Evolutionary conservation across 2,797 vertebrate species (phyloP).

Genomic region (Coluber constrictor): DNA sequence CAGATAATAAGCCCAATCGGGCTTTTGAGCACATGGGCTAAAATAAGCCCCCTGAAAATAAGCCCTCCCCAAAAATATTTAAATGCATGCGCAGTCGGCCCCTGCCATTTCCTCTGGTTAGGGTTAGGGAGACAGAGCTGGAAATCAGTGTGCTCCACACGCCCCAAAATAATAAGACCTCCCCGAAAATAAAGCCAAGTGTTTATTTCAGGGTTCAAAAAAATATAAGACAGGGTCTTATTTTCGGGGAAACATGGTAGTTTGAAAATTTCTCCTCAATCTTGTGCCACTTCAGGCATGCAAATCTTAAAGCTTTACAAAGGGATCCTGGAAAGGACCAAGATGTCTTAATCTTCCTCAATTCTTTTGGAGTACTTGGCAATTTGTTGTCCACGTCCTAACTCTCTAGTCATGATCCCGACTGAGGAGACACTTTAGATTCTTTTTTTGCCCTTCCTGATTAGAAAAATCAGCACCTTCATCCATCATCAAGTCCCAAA

Average conservation of each 20-base stretch:
- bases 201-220: too few relatives aligned
- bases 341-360: not conserved
- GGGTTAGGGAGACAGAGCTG: too few relatives aligned
- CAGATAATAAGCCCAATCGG: too few relatives aligned
- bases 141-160: too few relatives aligned
- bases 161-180: too few relatives aligned
- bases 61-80: too few relatives aligned
- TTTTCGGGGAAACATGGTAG: not conserved
- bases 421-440: not conserved
- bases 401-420: not conserved
- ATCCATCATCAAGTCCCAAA: not conserved
- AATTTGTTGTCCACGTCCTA: not conserved
- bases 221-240: too few relatives aligned
- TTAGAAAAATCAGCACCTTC: not conserved
- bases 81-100: too few relatives aligned
- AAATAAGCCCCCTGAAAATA: too few relatives aligned
- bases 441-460: not conserved
- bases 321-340: not conserved
- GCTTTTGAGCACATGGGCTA: too few relatives aligned
- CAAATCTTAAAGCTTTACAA: not conserved
- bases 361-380: not conserved
- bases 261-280: not conserved
- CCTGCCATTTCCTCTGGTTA: too few relatives aligned
- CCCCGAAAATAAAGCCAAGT: too few relatives aligned
- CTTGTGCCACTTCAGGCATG: not conserved